Percentiles rank a stretch among this genome's conserved stretches.
Evolutionary conservation across 1,140 invertebrate genomes (phyloP).

Genomic region (Lutraria rhynchaena): DNA sequence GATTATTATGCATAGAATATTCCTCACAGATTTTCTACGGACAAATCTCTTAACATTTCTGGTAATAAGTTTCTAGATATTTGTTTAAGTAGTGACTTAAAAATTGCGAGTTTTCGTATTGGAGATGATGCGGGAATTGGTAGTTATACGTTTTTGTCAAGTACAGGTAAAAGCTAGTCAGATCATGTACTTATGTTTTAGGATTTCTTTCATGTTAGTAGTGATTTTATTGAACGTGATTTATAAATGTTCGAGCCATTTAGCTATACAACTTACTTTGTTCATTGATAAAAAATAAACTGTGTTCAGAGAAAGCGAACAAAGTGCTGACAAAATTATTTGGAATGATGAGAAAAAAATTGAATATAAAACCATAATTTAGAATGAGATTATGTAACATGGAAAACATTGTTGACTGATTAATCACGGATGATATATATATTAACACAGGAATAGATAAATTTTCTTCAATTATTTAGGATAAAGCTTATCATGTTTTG

Average conservation of each 20-base stretch:
- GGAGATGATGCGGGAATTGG: slow-evolving; percentile 27
- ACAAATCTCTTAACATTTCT: slow-evolving; percentile 10
- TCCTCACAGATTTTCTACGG: slow-evolving; percentile 7
- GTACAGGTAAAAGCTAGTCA: not conserved
- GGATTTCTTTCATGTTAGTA: slow-evolving; percentile 12
- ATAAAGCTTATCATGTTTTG: no score
- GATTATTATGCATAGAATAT: not conserved
- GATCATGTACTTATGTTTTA: not conserved
- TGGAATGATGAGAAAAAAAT: no score
- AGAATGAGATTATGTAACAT: no score
- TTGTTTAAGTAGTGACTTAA: no score
- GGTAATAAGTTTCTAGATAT: slow-evolving; percentile 20
- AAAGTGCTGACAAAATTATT: no score
- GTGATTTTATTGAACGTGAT: slow-evolving; percentile 14
- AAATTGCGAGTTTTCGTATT: slow-evolving; percentile 1
- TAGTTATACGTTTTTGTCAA: not conserved
- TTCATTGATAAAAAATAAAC: no score
- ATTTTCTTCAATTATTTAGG: no score
- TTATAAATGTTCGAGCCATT: slow-evolving; percentile 7
- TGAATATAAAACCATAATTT: no score
- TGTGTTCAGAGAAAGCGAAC: no score
- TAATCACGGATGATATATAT: no score
- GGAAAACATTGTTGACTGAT: no score
- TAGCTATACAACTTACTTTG: not conserved
- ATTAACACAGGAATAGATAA: no score